Base-by-base conservation (phyloP, 2,797 vertebrate species). In the Clarias pachynema region DNA sequence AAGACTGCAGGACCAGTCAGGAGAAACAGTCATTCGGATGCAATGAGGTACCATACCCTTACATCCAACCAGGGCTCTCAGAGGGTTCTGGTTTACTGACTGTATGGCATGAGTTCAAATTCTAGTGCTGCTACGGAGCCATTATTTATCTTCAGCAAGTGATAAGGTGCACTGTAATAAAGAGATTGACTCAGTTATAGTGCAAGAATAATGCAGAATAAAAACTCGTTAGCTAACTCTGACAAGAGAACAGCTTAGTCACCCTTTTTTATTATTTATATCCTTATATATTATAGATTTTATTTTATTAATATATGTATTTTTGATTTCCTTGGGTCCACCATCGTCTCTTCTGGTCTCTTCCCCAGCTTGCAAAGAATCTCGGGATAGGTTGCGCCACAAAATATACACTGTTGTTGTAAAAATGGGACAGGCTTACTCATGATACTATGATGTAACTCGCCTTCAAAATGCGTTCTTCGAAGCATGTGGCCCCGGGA, bases 31-130 rank as follows among this genome's bases (percentile, higher is more conserved):
- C 89, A 89, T 85, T 90, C 93, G 26, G 95, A 96, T 31, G 81
- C 87, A 10, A 75, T 57, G 78, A 93, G 92, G 83, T 84, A 93
- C 20, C 90, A 89, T 7, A 88, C 85, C 31, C 93, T 92, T 34
- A 93, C 91, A 40, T 91, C 92, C 87, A 91, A 93, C 1, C 93
- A 95, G 89, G 86, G 90, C 0, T 73, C 29, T 88, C 88, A 73
- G 92, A 94, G 94, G 14, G 15, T 49, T 79, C 7, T 9, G 22
- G 59, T 18, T 15, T 44, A 40, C 0, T 79, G 18, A 37, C 12
- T 37, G 20, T 62, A 60, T 79, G 6, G 34, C 2, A 0, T 16
- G 12, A 16, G 34, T 16, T 79, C 5, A 60, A 63, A n/a, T 79
- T 14, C 22, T 34, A 6, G 34, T 20, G 24, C 29, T 37, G 15